Percentiles rank a stretch among this genome's conserved stretches.
Conservation (phyloP, 2,113 vertebrate genomes). For the Phrynocephalus versicolor region DNA sequence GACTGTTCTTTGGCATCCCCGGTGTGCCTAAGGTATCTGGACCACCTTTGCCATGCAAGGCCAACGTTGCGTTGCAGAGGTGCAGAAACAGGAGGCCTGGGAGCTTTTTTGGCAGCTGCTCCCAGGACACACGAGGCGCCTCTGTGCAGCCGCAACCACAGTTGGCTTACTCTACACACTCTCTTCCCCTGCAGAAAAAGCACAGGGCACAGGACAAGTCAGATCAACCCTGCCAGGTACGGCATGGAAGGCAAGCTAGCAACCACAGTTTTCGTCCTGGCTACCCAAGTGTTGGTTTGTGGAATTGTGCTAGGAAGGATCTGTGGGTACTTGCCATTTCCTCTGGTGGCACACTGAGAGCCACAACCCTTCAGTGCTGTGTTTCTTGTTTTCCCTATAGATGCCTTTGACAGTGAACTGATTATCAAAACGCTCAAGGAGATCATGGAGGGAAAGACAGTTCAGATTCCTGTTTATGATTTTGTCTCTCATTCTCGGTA, state of each 20-base stretch:
- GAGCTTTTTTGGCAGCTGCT: neutral
- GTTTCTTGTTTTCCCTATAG: slow-evolving; percentile 66
- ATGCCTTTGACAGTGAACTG: slow-evolving; percentile 97
- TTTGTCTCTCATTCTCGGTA: slow-evolving; percentile 96
- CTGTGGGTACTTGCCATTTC: neutral
- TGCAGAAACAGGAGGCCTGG: neutral
- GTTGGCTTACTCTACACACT: neutral
- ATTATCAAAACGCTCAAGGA: slow-evolving; percentile 89
- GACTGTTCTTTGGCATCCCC: neutral
- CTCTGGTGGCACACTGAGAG: slow-evolving; percentile 4
- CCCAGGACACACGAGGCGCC: neutral
- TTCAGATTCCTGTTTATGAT: slow-evolving; percentile 96
- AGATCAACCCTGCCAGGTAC: neutral
- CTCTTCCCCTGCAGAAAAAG: neutral
- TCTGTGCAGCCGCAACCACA: neutral
- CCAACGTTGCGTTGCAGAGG: neutral
- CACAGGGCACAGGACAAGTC: neutral
- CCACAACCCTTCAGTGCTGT: slow-evolving; percentile 22
- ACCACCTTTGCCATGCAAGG: neutral
- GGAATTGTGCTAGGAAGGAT: too few species aligned
- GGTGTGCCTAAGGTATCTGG: neutral
- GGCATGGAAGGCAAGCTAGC: neutral
- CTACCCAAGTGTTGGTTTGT: neutral
- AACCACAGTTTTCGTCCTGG: neutral
- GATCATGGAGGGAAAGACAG: slow-evolving; percentile 89